These are phyloP conservation scores for Chelmon rostratus DNA, from an alignment of 2,797 vertebrate genomes.

Conservation along the genomic window DNA sequence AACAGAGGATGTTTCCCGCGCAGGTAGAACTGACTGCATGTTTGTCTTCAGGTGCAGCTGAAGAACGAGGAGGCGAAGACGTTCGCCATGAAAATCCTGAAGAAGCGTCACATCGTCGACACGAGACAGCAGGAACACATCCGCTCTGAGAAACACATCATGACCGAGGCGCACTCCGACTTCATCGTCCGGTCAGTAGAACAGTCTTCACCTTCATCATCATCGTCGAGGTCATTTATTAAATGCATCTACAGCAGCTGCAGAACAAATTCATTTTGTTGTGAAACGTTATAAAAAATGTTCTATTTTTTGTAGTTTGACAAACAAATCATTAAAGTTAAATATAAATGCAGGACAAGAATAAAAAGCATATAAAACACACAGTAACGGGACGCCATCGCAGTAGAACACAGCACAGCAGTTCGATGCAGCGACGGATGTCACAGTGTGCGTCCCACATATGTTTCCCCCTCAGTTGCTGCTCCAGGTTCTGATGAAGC, in stretches of 20 bases:
- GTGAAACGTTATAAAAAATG: no score
- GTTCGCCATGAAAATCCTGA: conserved; percentile 98
- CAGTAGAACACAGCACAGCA: no score
- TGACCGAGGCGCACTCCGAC: conserved; percentile 95
- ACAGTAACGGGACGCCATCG: no score
- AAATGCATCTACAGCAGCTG: no score
- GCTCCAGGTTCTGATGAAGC: not conserved
- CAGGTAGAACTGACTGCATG: not conserved
- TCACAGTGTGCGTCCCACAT: no score
- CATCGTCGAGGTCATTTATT: not conserved
- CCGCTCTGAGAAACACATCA: conserved; percentile 96
- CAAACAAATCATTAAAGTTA: no score
- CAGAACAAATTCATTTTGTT: no score
- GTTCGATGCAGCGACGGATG: no score
- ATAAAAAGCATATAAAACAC: no score
- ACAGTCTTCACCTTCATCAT: not conserved
- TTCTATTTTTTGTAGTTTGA: no score
- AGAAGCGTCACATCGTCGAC: conserved; percentile 97
- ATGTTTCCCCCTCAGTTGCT: not conserved
- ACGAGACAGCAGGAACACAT: conserved; percentile 97
- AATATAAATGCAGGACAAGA: no score
- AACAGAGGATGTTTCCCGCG: not conserved
- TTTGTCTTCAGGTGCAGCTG: conserved; percentile 90
- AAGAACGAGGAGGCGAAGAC: conserved; percentile 95
- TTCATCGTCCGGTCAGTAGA: conserved; percentile 93